These are phyloP conservation scores for Lepus townsendii DNA, from an alignment of 2,797 vertebrate genomes.

Conservation along the genomic window DNA sequence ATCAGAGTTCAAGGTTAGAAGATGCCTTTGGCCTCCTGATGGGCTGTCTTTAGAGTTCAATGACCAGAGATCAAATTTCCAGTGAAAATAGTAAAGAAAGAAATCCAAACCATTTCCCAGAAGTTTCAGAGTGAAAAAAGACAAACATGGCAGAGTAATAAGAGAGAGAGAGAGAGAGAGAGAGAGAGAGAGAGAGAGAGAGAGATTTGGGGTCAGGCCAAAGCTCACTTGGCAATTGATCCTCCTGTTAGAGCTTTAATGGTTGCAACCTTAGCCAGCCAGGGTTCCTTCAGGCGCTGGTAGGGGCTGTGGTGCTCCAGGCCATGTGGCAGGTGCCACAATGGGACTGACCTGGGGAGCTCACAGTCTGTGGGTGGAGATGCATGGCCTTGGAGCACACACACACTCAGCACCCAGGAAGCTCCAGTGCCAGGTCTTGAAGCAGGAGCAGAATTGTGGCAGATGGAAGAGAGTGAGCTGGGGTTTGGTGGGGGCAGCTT, in stretches of 20 bases:
- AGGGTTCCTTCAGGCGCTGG: background rate
- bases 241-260: background rate
- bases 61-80: background rate
- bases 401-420: background rate
- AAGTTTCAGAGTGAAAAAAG: background rate
- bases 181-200: no score
- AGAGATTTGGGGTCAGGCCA: background rate
- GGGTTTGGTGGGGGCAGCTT: background rate
- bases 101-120: background rate
- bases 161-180: no score
- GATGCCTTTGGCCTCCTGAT: background rate
- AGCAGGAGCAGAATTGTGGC: background rate
- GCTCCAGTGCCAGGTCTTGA: background rate
- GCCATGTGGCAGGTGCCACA: background rate
- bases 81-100: background rate
- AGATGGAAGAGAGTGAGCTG: background rate
- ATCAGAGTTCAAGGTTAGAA: background rate
- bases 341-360: background rate
- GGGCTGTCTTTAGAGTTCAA: background rate
- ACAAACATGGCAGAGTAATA: background rate
- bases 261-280: background rate
- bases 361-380: background rate
- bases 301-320: background rate
- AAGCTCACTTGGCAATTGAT: background rate
- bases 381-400: background rate